Evolutionary conservation across 2,797 vertebrate species (phyloP).

Genomic region (Notamacropus eugenii): DNA sequence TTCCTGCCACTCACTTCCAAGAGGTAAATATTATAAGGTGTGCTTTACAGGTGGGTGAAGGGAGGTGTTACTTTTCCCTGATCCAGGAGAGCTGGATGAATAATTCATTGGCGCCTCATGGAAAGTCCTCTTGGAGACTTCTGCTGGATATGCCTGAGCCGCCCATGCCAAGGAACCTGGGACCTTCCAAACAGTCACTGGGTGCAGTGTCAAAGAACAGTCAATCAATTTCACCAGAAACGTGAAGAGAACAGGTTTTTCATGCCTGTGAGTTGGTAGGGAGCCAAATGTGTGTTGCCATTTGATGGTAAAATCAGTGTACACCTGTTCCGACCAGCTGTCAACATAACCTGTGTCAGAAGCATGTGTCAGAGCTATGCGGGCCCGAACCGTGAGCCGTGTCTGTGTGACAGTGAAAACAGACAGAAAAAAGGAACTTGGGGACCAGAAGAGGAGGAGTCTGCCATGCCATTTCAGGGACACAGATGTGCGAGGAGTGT

Average conservation of each 20-base stretch:
- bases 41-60: background rate
- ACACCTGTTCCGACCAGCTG: slow-evolving; percentile 98
- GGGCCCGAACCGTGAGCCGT: slow-evolving; percentile 85
- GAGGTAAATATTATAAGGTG: background rate
- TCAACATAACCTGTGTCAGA: slow-evolving; percentile 91
- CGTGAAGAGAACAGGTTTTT: slow-evolving; percentile 90
- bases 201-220: slow-evolving; percentile 85
- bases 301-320: slow-evolving; percentile 92
- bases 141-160: slow-evolving; percentile 43
- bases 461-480: slow-evolving; percentile 84
- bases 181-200: slow-evolving; percentile 77
- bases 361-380: slow-evolving; percentile 82
- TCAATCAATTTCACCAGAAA: slow-evolving; percentile 87
- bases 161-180: slow-evolving; percentile 67
- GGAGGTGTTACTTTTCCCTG: slow-evolving; percentile 38
- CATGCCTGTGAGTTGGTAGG: slow-evolving; percentile 90
- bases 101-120: slow-evolving; percentile 75
- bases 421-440: slow-evolving; percentile 86
- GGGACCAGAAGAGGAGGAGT: slow-evolving; percentile 86
- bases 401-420: slow-evolving; percentile 85
- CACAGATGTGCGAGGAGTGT: slow-evolving; percentile 90
- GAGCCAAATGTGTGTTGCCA: slow-evolving; percentile 93
- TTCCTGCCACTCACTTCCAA: slow-evolving; percentile 31
- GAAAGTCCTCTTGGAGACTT: slow-evolving; percentile 73
- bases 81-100: slow-evolving; percentile 56